phyloP scores from a whole-genome alignment of 2,888 invertebrate genomes.

The Eugnorisma glareosa region DNA sequence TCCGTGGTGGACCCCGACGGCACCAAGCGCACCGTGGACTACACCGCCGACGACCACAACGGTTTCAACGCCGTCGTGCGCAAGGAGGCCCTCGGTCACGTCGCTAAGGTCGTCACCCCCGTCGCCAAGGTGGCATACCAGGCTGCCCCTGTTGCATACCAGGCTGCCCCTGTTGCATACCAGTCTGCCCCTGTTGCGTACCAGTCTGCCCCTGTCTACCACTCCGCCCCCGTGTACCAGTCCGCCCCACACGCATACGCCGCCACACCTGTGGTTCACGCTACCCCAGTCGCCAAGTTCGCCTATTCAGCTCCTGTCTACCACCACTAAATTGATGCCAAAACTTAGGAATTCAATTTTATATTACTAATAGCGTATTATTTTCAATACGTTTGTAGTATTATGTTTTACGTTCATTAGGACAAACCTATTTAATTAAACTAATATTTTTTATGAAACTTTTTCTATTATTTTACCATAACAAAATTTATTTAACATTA shows the following conservation, averaged over 20 bases:
- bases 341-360: slow-evolving; percentile 74
- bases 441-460: slow-evolving; percentile 53
- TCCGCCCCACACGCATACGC: slow-evolving; percentile 74
- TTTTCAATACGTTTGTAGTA: slow-evolving; percentile 69
- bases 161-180: slow-evolving; percentile 67
- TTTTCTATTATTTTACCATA: slow-evolving; percentile 9
- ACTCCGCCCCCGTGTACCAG: slow-evolving; percentile 91
- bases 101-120: slow-evolving; percentile 76
- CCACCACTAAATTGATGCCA: slow-evolving; percentile 84
- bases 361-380: slow-evolving; percentile 70
- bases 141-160: slow-evolving; percentile 67
- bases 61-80: slow-evolving; percentile 91
- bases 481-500: not conserved
- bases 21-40: slow-evolving; percentile 90
- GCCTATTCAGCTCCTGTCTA: slow-evolving; percentile 79
- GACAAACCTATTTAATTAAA: slow-evolving; percentile 73
- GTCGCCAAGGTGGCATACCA: slow-evolving; percentile 64
- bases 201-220: slow-evolving; percentile 69
- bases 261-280: slow-evolving; percentile 75
- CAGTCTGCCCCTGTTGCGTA: slow-evolving; percentile 67
- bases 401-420: slow-evolving; percentile 67
- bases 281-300: slow-evolving; percentile 77
- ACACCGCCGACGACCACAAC: slow-evolving; percentile 86
- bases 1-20: slow-evolving; percentile 90
- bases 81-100: slow-evolving; percentile 81